Percentiles rank a stretch among this genome's conserved stretches.
Conservation (phyloP, 2,113 vertebrate genomes). For the Pteruthius melanotis region DNA sequence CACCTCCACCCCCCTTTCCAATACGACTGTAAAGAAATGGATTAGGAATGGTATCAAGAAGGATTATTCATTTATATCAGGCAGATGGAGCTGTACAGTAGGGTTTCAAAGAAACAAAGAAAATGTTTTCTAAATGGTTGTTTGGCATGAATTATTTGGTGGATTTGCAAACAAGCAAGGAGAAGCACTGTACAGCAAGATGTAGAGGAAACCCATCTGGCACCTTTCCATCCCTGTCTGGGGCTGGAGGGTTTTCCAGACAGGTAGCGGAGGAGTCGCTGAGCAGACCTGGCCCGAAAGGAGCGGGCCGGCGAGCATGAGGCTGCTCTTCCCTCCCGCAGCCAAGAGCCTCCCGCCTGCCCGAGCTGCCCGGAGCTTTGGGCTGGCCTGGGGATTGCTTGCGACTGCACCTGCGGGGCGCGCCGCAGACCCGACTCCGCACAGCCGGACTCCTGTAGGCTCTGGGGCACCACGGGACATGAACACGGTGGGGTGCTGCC, state of each 20-base stretch:
- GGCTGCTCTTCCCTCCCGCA: not conserved
- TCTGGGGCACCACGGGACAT: fast-evolving
- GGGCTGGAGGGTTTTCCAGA: not conserved
- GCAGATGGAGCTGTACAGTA: constrained; percentile 65
- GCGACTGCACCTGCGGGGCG: not conserved
- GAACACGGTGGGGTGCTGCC: not conserved
- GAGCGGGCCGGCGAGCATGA: not conserved
- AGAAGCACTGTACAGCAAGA: not conserved
- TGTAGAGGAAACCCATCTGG: not conserved
- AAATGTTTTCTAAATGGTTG: constrained; percentile 38
- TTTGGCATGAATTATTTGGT: constrained; percentile 50
- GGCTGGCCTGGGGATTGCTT: not conserved
- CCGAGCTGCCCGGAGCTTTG: too few relatives aligned
- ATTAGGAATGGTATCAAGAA: constrained; percentile 56
- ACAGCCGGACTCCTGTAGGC: not conserved
- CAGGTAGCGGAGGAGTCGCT: not conserved
- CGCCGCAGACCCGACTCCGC: not conserved
- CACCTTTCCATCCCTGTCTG: not conserved
- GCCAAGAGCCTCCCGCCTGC: not conserved
- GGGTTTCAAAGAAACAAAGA: constrained; percentile 43
- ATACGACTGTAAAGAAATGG: constrained; percentile 68
- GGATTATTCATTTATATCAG: constrained; percentile 62
- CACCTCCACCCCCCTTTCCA: constrained; percentile 21
- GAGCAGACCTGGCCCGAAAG: not conserved
- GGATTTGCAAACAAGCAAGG: constrained; percentile 53